Evolutionary conservation across 2,888 invertebrate species (phyloP).

Genomic region (Pristionchus mayeri): DNA sequence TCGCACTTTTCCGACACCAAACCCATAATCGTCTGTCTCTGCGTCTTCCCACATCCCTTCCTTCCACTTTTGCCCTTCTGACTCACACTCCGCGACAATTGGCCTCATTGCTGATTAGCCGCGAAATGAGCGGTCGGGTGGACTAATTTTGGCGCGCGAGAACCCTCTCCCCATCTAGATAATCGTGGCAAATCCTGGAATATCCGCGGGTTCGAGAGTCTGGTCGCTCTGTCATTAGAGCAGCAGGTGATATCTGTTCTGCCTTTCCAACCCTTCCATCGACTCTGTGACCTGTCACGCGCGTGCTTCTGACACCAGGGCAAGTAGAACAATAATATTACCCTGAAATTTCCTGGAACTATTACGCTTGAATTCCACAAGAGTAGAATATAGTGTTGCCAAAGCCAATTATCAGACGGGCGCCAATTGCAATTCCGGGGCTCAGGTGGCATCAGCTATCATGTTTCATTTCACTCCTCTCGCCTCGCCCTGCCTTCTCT

Average conservation of each 20-base stretch:
- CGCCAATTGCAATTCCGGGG: not conserved
- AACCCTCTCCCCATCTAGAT: not conserved
- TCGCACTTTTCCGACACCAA: not conserved
- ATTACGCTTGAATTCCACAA: not conserved
- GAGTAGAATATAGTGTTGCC: too few relatives aligned
- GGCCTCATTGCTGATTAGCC: conserved; percentile 34
- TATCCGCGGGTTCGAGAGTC: not conserved
- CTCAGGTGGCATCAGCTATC: conserved; percentile 22
- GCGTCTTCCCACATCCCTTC: not conserved
- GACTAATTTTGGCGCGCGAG: conserved; percentile 25
- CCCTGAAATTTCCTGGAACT: not conserved
- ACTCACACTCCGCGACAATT: too few relatives aligned
- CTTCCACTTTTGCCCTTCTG: conserved; percentile 25
- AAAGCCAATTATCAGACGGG: not conserved
- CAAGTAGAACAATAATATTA: too few relatives aligned
- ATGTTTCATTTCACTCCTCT: conserved; percentile 39
- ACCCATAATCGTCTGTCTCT: conserved; percentile 2
- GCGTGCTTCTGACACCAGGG: too few relatives aligned
- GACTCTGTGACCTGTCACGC: too few relatives aligned
- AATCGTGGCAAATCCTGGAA: conserved; percentile 35
- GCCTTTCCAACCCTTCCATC: too few relatives aligned
- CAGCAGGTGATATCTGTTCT: conserved; percentile 34
- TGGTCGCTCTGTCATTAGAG: conserved; percentile 37
- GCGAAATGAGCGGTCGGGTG: not conserved
- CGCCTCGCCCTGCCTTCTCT: not conserved